Conservation (phyloP, 2,113 vertebrate genomes). For the Caracal caracal region DNA sequence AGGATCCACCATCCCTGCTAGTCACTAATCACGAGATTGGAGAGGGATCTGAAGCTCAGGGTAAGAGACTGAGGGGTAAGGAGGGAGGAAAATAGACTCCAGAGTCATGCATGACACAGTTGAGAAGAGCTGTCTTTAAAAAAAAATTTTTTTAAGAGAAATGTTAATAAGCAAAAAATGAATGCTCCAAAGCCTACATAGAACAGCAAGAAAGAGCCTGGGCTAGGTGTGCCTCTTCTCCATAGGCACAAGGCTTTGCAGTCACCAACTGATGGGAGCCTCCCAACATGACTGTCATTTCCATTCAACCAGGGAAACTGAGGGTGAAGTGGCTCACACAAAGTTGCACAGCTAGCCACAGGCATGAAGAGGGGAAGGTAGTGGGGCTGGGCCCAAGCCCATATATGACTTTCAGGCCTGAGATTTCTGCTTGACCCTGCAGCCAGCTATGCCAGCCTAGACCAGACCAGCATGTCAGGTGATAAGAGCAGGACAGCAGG, state of each 20-base stretch:
- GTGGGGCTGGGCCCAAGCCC: background rate
- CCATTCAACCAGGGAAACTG: background rate
- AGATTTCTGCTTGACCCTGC: background rate
- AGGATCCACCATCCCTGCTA: background rate
- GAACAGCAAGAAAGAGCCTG: background rate
- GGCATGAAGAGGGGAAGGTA: background rate
- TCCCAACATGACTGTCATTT: background rate
- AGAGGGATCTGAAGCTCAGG: conserved; percentile 29
- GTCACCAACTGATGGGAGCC: background rate
- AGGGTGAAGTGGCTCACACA: background rate
- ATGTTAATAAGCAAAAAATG: conserved; percentile 21
- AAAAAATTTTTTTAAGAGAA: background rate
- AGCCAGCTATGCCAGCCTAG: background rate
- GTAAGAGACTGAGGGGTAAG: background rate
- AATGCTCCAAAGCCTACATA: background rate
- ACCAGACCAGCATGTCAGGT: background rate
- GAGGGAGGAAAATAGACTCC: background rate
- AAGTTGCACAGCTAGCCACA: background rate
- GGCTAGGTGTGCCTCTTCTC: background rate
- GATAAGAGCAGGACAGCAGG: fast-evolving
- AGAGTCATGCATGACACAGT: background rate
- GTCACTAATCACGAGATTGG: background rate
- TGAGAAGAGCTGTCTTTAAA: conserved; percentile 2
- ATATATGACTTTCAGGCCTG: background rate
- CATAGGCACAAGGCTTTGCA: background rate